Evolutionary conservation across 2,113 vertebrate species (phyloP).

Genomic region (Clinocottus analis): DNA sequence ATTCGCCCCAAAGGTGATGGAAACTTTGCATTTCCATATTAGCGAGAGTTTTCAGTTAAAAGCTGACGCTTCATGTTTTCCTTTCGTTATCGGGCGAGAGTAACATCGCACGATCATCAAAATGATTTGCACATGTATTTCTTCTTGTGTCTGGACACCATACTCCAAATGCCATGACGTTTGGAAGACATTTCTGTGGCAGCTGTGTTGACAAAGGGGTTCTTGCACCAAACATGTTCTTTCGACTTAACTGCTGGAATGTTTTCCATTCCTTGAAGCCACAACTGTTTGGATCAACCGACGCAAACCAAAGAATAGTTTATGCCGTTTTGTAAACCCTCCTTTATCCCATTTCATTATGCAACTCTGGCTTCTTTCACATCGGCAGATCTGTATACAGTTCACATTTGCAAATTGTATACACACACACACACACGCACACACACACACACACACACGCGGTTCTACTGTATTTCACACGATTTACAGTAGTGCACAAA

Average conservation of each 20-base stretch:
- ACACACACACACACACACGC: conserved; percentile 6
- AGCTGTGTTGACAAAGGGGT: neutral
- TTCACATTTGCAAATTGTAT: conserved; percentile 18
- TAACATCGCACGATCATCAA: neutral
- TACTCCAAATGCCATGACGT: neutral
- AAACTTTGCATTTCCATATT: too few relatives aligned
- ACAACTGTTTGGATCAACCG: conserved; percentile 7
- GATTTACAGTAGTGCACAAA: conserved; percentile 19
- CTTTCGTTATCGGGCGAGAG: neutral
- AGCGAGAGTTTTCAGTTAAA: neutral
- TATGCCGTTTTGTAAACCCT: conserved; percentile 1
- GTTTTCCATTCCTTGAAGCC: neutral
- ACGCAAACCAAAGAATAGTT: conserved; percentile 21
- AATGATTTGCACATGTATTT: neutral
- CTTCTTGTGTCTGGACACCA: neutral
- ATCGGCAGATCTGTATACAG: neutral
- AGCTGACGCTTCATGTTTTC: neutral
- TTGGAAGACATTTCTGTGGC: neutral
- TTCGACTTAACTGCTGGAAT: conserved; percentile 12
- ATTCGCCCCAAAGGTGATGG: too few relatives aligned
- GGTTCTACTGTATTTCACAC: conserved; percentile 15
- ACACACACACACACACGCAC: conserved; percentile 10
- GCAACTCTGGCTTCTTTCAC: neutral
- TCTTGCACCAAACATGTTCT: neutral
- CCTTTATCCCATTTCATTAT: conserved; percentile 12